Evolutionary conservation across 2,888 invertebrate genomes (phyloP), one percentile per base, ranked within the genome.

Genomic region (Spisula subtruncata): DNA sequence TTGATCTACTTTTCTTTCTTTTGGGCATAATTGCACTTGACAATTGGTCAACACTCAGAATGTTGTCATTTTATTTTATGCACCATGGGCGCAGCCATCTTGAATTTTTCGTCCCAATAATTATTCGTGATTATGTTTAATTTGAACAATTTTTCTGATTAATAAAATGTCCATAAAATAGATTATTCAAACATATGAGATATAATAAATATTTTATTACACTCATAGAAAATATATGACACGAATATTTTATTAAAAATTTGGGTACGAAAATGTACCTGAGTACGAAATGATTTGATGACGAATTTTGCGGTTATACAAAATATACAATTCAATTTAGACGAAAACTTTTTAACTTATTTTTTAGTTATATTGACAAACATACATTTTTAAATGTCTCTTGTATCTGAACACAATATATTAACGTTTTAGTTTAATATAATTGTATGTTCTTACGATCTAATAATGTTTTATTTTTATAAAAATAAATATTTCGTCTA

Each of bases 1-100:
- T 46, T 10, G 90, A 85, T 32, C 85, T 82, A 35, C 88, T 90
- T 60, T 80, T 85, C n/a, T 85, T 87, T 51, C 83, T 84, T 79
- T 83, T 80, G 0, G 82, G 20, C 90, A 90, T 90, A 12, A 1
- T 84, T 25, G 2, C 10, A 81, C 14, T 25, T 2, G 6, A 51
- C 51, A 60, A 12, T 41, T 41, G n/a, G 20, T 6, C 18, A 54
- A 29, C 35, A 79, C 10, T 25, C 25, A 66, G 10, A 25, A 25
- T 5, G n/a, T 8, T 66, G 41, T 25, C 8, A 66, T 25, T 51
- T 51, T 51, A 51, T 51, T 51, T 51, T 51, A 51, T 16, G 48
- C 35, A 54, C 71, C 51, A 85, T 81, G 85, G 85, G 84, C 82
- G 87, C 90, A 56, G 90, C 60, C 90, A 90, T 90, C 29, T 90